phyloP scores from a whole-genome alignment of 2,113 vertebrate genomes.

The Thunnus maccoyii region DNA sequence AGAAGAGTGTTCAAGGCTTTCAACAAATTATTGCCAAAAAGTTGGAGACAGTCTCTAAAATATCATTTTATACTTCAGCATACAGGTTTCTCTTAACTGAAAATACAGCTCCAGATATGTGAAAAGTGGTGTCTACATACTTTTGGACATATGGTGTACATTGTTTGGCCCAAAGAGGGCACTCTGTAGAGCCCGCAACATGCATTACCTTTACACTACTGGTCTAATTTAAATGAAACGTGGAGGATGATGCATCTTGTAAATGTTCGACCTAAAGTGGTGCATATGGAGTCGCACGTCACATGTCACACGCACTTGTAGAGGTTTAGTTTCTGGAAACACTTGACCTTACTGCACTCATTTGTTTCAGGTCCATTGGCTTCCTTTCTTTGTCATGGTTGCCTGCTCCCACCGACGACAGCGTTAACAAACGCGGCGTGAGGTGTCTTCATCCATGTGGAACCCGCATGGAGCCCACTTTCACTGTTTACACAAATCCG shows the following conservation, averaged over 20 bases:
- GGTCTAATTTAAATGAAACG: no score
- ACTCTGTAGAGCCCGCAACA: no score
- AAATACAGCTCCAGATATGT: no score
- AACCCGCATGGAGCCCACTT: constrained; percentile 45
- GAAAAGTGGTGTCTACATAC: neutral
- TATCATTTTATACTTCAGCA: no score
- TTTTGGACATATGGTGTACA: neutral
- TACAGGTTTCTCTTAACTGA: no score
- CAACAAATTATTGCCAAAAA: no score
- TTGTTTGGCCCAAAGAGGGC: neutral
- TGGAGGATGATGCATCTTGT: no score
- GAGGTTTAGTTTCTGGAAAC: neutral
- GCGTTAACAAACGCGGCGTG: neutral
- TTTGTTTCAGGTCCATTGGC: constrained; percentile 1
- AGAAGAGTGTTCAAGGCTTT: no score
- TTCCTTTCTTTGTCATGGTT: constrained; percentile 3
- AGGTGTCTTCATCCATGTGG: constrained; percentile 25
- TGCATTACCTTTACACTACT: no score
- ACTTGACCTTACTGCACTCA: neutral
- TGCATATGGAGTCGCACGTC: no score
- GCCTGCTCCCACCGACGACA: neutral
- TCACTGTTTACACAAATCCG: constrained; percentile 61
- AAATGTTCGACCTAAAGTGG: no score
- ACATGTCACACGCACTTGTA: neutral
- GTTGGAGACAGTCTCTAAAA: no score